Evolutionary conservation across 2,797 vertebrate species (phyloP).

Genomic region (Astyanax mexicanus): DNA sequence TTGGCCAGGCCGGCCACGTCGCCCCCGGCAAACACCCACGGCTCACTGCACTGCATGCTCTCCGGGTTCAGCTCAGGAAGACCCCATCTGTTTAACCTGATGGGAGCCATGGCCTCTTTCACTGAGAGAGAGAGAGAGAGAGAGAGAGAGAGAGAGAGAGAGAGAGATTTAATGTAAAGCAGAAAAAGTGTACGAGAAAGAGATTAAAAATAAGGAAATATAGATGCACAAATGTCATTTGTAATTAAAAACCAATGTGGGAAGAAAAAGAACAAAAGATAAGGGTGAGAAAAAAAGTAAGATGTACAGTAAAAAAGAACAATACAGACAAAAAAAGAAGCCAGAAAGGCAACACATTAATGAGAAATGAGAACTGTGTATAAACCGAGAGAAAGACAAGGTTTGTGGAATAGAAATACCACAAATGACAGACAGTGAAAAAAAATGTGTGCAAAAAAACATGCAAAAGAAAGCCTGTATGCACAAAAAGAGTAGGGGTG

Average conservation of each 20-base stretch:
- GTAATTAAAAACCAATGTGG: not conserved
- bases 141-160: not conserved
- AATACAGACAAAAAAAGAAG: not conserved
- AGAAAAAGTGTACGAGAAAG: not conserved
- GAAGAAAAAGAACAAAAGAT: not conserved
- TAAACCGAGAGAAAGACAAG: not conserved
- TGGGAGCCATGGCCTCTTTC: conserved; percentile 85
- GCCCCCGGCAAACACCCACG: conserved; percentile 94
- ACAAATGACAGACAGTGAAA: too few species aligned
- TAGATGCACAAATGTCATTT: too few species aligned
- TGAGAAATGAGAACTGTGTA: too few species aligned
- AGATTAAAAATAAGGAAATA: not conserved
- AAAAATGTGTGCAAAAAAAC: too few species aligned
- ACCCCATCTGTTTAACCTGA: conserved; percentile 90
- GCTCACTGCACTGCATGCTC: conserved; percentile 93
- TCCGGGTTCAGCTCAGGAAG: conserved; percentile 89
- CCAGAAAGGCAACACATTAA: not conserved
- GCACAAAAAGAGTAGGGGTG: too few species aligned
- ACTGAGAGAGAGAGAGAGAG: conserved; percentile 72
- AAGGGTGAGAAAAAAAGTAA: not conserved
- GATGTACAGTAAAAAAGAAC: not conserved
- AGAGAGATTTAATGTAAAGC: not conserved
- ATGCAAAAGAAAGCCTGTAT: too few species aligned
- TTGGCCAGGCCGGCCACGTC: conserved; percentile 90
- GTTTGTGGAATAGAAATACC: too few species aligned